A percentile compares a stretch with the other conserved stretches of the same genome.
These are phyloP conservation scores for Epistrophella euchroma DNA, from an alignment of 2,888 invertebrate species.

Conservation along the genomic window DNA sequence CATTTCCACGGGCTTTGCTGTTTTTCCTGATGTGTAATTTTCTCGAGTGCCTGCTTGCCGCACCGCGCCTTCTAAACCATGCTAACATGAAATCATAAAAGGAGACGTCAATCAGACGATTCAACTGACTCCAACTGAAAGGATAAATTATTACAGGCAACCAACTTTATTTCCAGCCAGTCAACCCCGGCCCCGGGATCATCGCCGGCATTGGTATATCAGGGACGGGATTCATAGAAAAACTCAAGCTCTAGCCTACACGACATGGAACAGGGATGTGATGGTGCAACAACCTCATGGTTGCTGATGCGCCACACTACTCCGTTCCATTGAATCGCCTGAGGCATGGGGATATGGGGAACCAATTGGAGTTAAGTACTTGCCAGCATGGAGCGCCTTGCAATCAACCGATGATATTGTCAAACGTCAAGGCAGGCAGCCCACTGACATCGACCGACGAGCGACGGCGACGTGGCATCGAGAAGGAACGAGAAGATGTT, in stretches of 20 bases:
- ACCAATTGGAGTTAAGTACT: slow-evolving; percentile 66
- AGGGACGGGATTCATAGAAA: not conserved
- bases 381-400: slow-evolving; percentile 41
- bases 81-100: slow-evolving; percentile 69
- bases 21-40: slow-evolving; percentile 14
- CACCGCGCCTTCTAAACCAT: slow-evolving; percentile 35
- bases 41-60: slow-evolving; percentile 41
- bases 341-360: slow-evolving; percentile 41
- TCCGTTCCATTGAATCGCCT: slow-evolving; percentile 17
- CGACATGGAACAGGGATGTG: not conserved
- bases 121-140: slow-evolving; percentile 71
- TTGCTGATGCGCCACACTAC: slow-evolving; percentile 15
- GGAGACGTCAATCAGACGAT: slow-evolving; percentile 73
- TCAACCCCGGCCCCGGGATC: not conserved
- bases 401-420: slow-evolving; percentile 68
- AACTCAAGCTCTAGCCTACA: not conserved
- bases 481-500: slow-evolving; percentile 38
- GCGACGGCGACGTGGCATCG: slow-evolving; percentile 12
- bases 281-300: slow-evolving; percentile 67
- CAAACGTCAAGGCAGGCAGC: slow-evolving; percentile 66
- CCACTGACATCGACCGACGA: slow-evolving; percentile 30
- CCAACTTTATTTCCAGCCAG: slow-evolving; percentile 48
- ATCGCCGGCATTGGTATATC: not conserved
- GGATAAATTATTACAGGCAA: slow-evolving; percentile 72
- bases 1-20: slow-evolving; percentile 13